These are phyloP conservation scores for Homalodisca vitripennis DNA, from an alignment of 1,140 invertebrate species.

Conservation along the genomic window DNA sequence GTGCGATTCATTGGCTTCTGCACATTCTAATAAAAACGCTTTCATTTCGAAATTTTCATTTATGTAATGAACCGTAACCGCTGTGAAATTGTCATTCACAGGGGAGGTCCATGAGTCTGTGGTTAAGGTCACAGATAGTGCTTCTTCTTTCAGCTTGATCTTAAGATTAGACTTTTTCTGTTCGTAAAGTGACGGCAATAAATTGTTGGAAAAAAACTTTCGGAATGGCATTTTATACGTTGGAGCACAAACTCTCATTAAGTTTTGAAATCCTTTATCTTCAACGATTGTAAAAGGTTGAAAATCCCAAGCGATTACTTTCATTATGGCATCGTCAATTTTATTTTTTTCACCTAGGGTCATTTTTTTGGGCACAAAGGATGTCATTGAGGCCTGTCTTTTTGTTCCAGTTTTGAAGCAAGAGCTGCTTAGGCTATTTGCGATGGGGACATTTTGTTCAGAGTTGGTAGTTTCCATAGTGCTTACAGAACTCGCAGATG, in stretches of 20 bases:
- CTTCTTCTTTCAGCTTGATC: neutral
- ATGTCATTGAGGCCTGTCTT: slow-evolving; percentile 11
- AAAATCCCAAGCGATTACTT: neutral
- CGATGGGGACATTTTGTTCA: too few relatives aligned
- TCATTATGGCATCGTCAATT: slow-evolving; percentile 5
- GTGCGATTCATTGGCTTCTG: slow-evolving; percentile 4
- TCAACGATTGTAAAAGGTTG: slow-evolving; percentile 19
- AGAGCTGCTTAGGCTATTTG: too few relatives aligned
- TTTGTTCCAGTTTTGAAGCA: too few relatives aligned
- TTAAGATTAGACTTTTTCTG: neutral
- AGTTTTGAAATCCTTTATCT: slow-evolving; percentile 15
- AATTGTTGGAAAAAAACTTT: slow-evolving; percentile 9
- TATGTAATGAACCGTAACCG: slow-evolving; percentile 14
- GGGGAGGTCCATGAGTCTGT: slow-evolving; percentile 16
- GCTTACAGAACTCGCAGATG: neutral
- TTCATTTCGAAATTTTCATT: neutral
- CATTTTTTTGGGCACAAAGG: slow-evolving; percentile 9
- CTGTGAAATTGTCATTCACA: slow-evolving; percentile 14
- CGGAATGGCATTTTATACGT: slow-evolving; percentile 10
- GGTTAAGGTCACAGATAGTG: neutral
- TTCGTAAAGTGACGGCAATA: slow-evolving; percentile 1
- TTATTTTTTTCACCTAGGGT: slow-evolving; percentile 7
- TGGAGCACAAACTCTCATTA: slow-evolving; percentile 8
- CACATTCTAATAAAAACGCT: neutral
- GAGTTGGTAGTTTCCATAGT: too few relatives aligned